Evolutionary conservation across 2,888 invertebrate species (phyloP).

Genomic region (Limnephilus auricula): DNA sequence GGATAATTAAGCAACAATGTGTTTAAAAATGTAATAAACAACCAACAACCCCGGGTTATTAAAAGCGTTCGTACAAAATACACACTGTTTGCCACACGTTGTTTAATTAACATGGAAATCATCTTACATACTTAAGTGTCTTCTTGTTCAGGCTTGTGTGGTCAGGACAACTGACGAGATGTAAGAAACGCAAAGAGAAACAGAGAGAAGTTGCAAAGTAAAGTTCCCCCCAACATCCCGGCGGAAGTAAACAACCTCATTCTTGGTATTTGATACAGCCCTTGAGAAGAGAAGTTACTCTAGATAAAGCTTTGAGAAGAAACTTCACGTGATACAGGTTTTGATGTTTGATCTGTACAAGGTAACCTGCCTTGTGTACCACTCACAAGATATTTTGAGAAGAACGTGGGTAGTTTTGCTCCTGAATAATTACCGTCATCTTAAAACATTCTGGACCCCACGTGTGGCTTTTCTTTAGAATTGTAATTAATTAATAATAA

Average conservation of each 20-base stretch:
- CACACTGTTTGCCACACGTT: background rate
- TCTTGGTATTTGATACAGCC: background rate
- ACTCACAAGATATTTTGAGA: background rate
- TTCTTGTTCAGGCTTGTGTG: background rate
- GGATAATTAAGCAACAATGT: too few species aligned
- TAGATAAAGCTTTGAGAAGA: background rate
- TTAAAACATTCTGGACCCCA: background rate
- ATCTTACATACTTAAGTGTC: background rate
- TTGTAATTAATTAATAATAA: too few species aligned
- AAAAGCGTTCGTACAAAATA: background rate
- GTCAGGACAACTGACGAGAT: background rate
- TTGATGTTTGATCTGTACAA: background rate
- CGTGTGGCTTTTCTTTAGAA: background rate
- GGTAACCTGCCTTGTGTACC: background rate
- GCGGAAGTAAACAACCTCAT: background rate
- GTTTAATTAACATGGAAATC: background rate
- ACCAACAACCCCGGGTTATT: background rate
- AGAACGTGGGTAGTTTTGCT: background rate
- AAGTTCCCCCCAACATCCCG: background rate
- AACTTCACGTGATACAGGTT: background rate
- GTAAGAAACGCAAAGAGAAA: background rate
- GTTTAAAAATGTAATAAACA: too few species aligned
- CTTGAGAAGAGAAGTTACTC: background rate
- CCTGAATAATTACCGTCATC: background rate
- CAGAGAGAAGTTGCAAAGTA: background rate